Evolutionary conservation across 1,140 invertebrate species (phyloP), one percentile per base, ranked within the genome.

Genomic region (Trichoplusia ni): DNA sequence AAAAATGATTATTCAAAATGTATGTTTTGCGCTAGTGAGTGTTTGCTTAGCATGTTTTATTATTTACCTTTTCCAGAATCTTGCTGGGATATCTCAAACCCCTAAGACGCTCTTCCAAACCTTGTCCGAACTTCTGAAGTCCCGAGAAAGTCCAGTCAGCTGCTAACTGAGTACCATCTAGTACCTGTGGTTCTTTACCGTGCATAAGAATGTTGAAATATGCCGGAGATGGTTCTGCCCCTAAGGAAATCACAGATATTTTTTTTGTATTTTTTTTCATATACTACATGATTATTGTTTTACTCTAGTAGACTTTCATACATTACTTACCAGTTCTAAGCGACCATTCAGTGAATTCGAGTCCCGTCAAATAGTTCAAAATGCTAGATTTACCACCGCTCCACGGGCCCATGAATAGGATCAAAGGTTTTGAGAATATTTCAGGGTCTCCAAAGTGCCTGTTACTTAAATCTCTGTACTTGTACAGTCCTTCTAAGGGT

Each of bases 371-470:
- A 91, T 98, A 99, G 90, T 99, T 99, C 47, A 98, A 94, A 66
- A 98, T 97, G 6, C 96, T 96, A 2, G 97, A 98, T 91, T 99
- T 99, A 70, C 98, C 98, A 67, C 97, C 97, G 77, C 96, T 98
- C 97, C 97, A 98, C 16, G 97, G 97, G 29, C 98, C 97, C 95
- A 98, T 96, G 76, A 99, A 97, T 0, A 99, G 89, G 37, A 98
- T 93, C 77, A 98, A 90, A 5, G 98, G 97, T 84, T 98, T 98
- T 0, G 97, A 97, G 88, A 98, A 98, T 82, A 98, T 98, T 92
- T 98, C 97, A 4, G 97, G 95, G 92, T 98, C 97, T 89, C 96
- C 96, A 80, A 97, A 97, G 90, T 97, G 96, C 67, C 97, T 93
- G 77, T 98, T 98, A 77, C 97, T 98, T 33, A 98, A 92, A 82